Evolutionary conservation across 1,140 invertebrate genomes (phyloP).

Genomic region (Drosophila mojavensis): DNA sequence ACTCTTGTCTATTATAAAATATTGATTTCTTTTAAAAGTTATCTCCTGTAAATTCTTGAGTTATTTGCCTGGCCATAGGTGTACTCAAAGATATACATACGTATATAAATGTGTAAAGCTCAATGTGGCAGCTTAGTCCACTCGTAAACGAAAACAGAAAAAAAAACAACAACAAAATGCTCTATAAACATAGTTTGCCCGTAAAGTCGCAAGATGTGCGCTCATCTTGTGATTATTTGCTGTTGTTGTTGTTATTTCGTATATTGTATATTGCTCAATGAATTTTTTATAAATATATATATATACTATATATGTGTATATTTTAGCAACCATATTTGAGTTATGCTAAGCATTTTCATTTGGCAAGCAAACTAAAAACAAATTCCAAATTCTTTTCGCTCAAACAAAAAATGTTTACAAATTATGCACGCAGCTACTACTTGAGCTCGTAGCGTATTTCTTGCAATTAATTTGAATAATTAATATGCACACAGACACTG

Average conservation of each 20-base stretch:
- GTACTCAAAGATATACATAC: not conserved
- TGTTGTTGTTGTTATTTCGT: not conserved
- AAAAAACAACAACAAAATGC: conserved; percentile 24
- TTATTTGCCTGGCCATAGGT: too few relatives aligned
- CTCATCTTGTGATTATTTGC: conserved; percentile 16
- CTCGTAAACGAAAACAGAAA: conserved; percentile 14
- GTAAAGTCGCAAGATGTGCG: not conserved
- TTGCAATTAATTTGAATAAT: conserved; percentile 79
- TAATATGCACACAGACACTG: conserved; percentile 54
- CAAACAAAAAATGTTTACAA: conserved; percentile 32
- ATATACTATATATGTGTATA: not conserved
- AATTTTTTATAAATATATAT: not conserved
- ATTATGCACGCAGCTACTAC: conserved; percentile 4
- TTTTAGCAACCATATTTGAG: not conserved
- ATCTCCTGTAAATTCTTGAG: too few relatives aligned
- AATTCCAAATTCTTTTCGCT: conserved; percentile 30
- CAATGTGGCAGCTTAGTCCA: conserved; percentile 3
- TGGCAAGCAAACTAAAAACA: conserved; percentile 1
- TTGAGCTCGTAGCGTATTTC: conserved; percentile 54
- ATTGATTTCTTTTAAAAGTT: too few relatives aligned
- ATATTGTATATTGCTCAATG: not conserved
- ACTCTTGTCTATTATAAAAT: too few relatives aligned
- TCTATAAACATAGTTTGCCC: conserved; percentile 9
- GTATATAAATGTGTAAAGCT: conserved; percentile 1
- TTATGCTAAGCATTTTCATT: conserved; percentile 4